phyloP scores from a whole-genome alignment of 2,797 vertebrate genomes.

The Acomys russatus region DNA sequence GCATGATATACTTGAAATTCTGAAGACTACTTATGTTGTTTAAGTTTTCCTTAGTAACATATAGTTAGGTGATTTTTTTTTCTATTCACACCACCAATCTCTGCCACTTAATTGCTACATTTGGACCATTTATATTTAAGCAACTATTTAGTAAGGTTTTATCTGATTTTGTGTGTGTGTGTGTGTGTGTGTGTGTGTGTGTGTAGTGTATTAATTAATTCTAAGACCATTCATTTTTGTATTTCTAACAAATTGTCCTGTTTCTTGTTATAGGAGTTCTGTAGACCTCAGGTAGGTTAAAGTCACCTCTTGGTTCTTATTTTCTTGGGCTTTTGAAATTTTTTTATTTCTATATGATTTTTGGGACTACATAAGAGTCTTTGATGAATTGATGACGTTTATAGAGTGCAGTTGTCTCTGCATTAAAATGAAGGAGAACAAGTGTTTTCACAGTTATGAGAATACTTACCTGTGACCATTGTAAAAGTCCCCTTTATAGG shows the following conservation, averaged over 20 bases:
- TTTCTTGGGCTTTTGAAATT: background rate
- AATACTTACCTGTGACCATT: constrained; percentile 19
- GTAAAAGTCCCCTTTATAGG: background rate
- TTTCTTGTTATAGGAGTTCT: constrained; percentile 31
- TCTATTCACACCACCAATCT: background rate
- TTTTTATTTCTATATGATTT: constrained; percentile 7
- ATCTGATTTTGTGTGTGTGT: background rate
- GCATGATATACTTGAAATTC: background rate
- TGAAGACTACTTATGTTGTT: background rate
- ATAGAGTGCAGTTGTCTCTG: background rate
- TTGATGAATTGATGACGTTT: background rate
- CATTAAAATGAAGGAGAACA: background rate
- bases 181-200: background rate
- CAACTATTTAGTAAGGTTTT: background rate
- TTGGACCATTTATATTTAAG: constrained; percentile 36
- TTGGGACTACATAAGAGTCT: background rate
- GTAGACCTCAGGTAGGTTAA: background rate
- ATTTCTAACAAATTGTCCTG: background rate
- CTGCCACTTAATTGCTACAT: background rate
- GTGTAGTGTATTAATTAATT: background rate
- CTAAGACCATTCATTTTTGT: background rate
- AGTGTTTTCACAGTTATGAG: background rate
- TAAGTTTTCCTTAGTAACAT: background rate
- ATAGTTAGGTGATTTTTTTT: background rate
- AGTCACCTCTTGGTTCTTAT: background rate